A percentile compares a stretch with the other conserved stretches of the same genome.
These are phyloP conservation scores for Porites lobata DNA, from an alignment of 92 coral and sea anemone genomes.

Conservation along the genomic window DNA sequence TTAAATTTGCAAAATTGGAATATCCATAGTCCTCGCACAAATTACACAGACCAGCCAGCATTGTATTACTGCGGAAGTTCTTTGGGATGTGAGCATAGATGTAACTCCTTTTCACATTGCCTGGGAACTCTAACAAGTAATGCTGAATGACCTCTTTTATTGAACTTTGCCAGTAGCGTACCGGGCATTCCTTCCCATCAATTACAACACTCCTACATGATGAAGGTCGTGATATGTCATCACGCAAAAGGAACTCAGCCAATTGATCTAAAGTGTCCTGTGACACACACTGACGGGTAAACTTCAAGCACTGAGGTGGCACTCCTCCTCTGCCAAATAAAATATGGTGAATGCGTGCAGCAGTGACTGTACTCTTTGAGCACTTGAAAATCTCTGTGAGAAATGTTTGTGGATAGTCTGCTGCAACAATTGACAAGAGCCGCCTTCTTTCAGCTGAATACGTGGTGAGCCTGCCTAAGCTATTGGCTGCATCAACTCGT, in stretches of 20 bases:
- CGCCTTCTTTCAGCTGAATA: constrained; percentile 1
- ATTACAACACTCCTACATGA: constrained; percentile 62
- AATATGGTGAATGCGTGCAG: constrained; percentile 40
- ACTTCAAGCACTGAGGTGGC: constrained; percentile 37
- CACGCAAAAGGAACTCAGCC: constrained; percentile 35
- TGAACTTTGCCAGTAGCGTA: constrained; percentile 54
- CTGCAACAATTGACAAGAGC: no score
- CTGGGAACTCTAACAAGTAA: constrained; percentile 34
- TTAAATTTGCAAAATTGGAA: constrained; percentile 40
- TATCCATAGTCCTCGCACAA: constrained; percentile 37
- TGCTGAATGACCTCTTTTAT: constrained; percentile 48
- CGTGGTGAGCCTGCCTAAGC: constrained; percentile 35
- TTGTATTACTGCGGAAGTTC: constrained; percentile 48
- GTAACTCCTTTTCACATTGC: constrained; percentile 3
- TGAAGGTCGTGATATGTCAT: constrained; percentile 47
- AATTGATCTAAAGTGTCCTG: constrained; percentile 29
- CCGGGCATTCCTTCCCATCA: constrained; percentile 50
- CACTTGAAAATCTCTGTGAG: background rate
- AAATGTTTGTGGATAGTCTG: background rate
- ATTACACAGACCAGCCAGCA: constrained; percentile 52
- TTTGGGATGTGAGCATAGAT: constrained; percentile 46
- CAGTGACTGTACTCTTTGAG: constrained; percentile 46
- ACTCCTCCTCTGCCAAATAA: constrained; percentile 67
- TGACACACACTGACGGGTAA: constrained; percentile 51
- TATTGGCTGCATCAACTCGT: constrained; percentile 46